Base-by-base conservation (phyloP, 2,888 invertebrate genomes). In the Drosophila anomelani region DNA sequence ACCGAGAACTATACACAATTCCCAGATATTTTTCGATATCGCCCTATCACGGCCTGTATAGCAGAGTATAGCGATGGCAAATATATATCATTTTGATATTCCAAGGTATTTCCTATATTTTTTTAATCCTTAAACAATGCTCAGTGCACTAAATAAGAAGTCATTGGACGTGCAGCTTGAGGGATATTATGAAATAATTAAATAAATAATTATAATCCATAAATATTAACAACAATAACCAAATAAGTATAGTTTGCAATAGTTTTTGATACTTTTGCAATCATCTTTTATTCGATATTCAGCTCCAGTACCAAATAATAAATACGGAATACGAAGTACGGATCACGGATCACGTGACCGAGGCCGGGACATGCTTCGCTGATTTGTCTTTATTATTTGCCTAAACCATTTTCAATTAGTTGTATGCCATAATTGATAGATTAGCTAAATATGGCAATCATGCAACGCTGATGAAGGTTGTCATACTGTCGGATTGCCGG, bases 391-490 rank as follows among this genome's bases (percentile, higher is more conserved):
- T 69, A 78, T 79, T 73, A 76, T 77, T 69, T 60, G 74, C 67
- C 54, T 79, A 81, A 82, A 76, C 78, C 64, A 68, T 85, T 80
- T 76, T 82, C 85, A 82, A 85, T 81, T 85, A 82, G 76, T 74
- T 78, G 75, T 80, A 66, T 58, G 76, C 36, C 75, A 80, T 80
- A 85, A 81, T 76, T 78, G 74, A 70, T 79, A 78, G 67, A 80
- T 76, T 78, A 76, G 64, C 76, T 78, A 73, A 73, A 64, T 63
- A 58, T 54, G 39, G 49, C 43, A 39, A 75, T 67, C 82, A 80
- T 85, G 85, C 82, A 81, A 79, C 39, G 58, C 55, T 57, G 36
- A 32, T 38, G 47, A 69, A 69, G 69, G 47, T 23, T 55, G 59
- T 49, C 46, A 55, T 59, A 36, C 13, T n/a, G 49, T 23, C 32